These are phyloP conservation scores for Druceiella hillmani DNA, from an alignment of 2,888 invertebrate genomes.

Conservation along the genomic window DNA sequence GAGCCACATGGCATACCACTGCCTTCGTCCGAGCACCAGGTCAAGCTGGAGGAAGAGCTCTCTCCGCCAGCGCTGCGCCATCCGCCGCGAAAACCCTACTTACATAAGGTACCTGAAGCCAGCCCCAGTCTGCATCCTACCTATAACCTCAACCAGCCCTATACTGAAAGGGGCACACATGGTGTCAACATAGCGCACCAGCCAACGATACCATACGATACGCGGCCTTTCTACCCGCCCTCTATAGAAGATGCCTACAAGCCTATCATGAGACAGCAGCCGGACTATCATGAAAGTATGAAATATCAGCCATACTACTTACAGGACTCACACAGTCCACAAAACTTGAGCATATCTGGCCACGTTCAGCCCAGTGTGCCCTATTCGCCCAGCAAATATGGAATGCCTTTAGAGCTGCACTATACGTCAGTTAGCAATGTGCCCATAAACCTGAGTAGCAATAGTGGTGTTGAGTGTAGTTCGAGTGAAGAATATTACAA, in stretches of 20 bases:
- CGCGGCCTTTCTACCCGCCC: background rate
- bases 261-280: too few species aligned
- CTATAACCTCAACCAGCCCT: background rate
- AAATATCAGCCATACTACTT: conserved; percentile 8
- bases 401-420: conserved; percentile 28
- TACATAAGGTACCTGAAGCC: conserved; percentile 6
- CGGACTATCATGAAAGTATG: conserved; percentile 6
- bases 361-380: conserved; percentile 4
- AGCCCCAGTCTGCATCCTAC: background rate
- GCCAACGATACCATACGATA: background rate
- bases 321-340: conserved; percentile 4
- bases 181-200: conserved; percentile 2
- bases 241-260: background rate
- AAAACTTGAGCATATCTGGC: conserved; percentile 11
- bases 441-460: conserved; percentile 48
- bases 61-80: background rate
- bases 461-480: conserved; percentile 22
- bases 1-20: background rate
- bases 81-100: too few species aligned
- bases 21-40: background rate
- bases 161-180: background rate
- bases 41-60: background rate
- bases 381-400: conserved; percentile 13
- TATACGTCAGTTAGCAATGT: conserved; percentile 31
- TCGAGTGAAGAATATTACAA: conserved; percentile 2